Conservation (phyloP, 2,888 invertebrate species). For the Parthenolecanium corni region DNA sequence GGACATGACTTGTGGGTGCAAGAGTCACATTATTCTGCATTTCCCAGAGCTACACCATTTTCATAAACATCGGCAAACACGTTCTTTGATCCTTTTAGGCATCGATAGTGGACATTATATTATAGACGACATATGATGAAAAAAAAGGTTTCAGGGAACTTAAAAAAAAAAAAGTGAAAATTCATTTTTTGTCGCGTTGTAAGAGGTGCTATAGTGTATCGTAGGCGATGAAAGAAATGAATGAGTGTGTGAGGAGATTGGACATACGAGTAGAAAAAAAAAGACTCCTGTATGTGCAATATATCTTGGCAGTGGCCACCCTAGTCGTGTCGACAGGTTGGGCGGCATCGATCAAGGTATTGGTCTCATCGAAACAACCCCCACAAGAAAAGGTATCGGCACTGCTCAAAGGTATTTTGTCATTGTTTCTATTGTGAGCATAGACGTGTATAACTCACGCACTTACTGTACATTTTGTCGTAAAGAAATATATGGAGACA, state of each 20-base stretch:
- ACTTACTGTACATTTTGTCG: no score
- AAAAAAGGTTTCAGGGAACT: neutral
- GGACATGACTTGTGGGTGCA: no score
- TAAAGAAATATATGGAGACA: no score
- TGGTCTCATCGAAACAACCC: slow-evolving; percentile 10
- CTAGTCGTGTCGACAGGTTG: slow-evolving; percentile 28
- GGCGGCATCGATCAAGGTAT: slow-evolving; percentile 26
- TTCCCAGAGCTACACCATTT: slow-evolving; percentile 1
- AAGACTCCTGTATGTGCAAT: no score
- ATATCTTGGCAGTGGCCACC: slow-evolving; percentile 23
- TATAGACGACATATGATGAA: no score
- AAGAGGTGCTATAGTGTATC: slow-evolving; percentile 10
- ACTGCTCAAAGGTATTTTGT: slow-evolving; percentile 17
- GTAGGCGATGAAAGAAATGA: slow-evolving; percentile 20
- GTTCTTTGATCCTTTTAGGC: neutral
- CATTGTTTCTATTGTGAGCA: slow-evolving; percentile 26
- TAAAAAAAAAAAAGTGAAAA: no score
- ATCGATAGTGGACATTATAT: neutral
- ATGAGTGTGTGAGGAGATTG: slow-evolving; percentile 1
- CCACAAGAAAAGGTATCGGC: slow-evolving; percentile 15
- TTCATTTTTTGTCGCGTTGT: slow-evolving; percentile 12
- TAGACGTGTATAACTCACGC: neutral
- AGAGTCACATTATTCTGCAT: neutral
- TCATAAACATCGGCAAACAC: slow-evolving; percentile 3
- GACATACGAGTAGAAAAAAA: no score